phyloP scores from a whole-genome alignment of 2,113 vertebrate genomes.

The Leptodactylus fuscus region DNA sequence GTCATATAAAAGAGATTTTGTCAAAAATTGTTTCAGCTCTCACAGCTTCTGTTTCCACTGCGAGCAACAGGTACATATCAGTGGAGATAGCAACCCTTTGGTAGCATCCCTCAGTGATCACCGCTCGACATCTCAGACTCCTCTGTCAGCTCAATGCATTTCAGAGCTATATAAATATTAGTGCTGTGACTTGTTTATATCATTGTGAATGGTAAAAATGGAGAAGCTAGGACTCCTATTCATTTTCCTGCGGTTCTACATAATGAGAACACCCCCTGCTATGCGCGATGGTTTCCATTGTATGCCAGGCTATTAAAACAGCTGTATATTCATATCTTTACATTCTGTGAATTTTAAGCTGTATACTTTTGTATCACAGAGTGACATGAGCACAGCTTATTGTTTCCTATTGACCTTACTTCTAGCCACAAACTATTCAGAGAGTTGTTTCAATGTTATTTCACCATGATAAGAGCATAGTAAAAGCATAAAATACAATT shows the following conservation, averaged over 20 bases:
- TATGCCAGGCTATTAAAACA: not conserved
- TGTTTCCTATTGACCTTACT: not conserved
- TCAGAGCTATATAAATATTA: not conserved
- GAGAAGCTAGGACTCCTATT: slow-evolving; percentile 24
- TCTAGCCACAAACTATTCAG: not conserved
- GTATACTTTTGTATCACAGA: not conserved
- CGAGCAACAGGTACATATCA: not conserved
- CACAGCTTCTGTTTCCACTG: not conserved
- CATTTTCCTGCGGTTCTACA: slow-evolving; percentile 26
- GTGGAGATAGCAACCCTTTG: not conserved
- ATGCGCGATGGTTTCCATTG: not conserved
- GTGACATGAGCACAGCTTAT: not conserved
- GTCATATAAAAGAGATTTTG: not conserved
- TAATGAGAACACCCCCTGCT: slow-evolving; percentile 6
- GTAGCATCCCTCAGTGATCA: not conserved
- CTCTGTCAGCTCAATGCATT: not conserved
- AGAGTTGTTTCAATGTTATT: not conserved
- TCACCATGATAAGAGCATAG: not conserved
- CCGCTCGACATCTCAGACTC: not conserved
- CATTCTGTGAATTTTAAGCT: not conserved
- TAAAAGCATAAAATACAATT: not conserved
- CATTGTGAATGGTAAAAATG: not conserved
- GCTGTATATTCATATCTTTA: not conserved
- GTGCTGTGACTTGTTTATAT: not conserved
- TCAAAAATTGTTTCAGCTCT: not conserved